Evolutionary conservation across 2,113 vertebrate genomes (phyloP).

Genomic region (Campylomormyrus tamandua): DNA sequence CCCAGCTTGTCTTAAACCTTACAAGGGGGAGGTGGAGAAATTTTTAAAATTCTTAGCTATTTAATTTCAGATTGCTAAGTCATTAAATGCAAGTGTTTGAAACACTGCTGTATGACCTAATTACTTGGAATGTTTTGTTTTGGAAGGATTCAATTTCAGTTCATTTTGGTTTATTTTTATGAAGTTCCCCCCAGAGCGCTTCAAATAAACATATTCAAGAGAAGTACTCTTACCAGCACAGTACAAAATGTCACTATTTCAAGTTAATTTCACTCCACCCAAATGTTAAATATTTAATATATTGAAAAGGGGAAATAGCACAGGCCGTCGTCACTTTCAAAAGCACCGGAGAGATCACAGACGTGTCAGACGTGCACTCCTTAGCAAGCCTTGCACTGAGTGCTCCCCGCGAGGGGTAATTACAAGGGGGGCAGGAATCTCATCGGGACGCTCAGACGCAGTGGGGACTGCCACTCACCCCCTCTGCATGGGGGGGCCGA

Average conservation of each 20-base stretch:
- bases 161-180: neutral
- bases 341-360: constrained; percentile 18
- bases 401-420: constrained; percentile 42
- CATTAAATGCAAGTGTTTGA: neutral
- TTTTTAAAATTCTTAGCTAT: neutral
- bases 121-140: neutral
- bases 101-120: neutral
- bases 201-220: neutral
- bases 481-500: constrained; percentile 9
- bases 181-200: neutral
- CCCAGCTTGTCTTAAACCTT: neutral
- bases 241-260: neutral
- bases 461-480: constrained; percentile 50
- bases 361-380: constrained; percentile 37
- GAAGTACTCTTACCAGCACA: neutral
- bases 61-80: neutral
- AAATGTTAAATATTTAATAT: neutral
- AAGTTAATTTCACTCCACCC: neutral
- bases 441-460: constrained; percentile 46
- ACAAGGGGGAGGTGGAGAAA: neutral
- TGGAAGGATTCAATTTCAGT: neutral
- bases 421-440: constrained; percentile 51
- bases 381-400: constrained; percentile 21
- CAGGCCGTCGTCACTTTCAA: constrained; percentile 49
- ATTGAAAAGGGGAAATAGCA: neutral